phyloP scores from a whole-genome alignment of 2,113 vertebrate species.

The Ceyx melanurus region DNA sequence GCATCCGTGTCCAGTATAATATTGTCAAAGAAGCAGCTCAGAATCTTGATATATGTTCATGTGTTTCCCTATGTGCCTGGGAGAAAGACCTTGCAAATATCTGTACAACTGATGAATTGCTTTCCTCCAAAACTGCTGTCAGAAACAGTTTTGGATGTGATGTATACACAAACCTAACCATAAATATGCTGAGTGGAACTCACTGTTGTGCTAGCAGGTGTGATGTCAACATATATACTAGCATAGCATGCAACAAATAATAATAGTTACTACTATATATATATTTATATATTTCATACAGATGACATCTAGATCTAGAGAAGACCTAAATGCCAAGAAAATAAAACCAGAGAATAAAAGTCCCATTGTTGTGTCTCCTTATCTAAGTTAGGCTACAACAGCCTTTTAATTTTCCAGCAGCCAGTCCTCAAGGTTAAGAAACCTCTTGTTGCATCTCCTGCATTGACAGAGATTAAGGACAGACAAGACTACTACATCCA shows the following conservation, averaged over 20 bases:
- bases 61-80: neutral
- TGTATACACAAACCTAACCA: neutral
- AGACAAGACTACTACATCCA: neutral
- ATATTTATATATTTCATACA: neutral
- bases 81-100: neutral
- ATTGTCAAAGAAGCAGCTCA: neutral
- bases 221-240: neutral
- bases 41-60: neutral
- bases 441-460: neutral
- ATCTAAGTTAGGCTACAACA: neutral
- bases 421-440: neutral
- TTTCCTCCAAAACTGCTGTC: neutral
- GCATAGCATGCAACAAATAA: neutral
- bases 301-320: neutral
- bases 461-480: neutral
- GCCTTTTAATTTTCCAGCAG: neutral
- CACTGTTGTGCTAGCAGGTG: neutral
- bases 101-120: neutral
- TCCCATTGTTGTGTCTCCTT: neutral
- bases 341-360: neutral
- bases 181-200: neutral
- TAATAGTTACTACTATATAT: neutral
- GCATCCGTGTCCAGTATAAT: rapidly evolving
- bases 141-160: neutral
- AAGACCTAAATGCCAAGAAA: neutral